Base-by-base conservation (phyloP, 2,797 vertebrate genomes). In the Tauraco hartlaubi region DNA sequence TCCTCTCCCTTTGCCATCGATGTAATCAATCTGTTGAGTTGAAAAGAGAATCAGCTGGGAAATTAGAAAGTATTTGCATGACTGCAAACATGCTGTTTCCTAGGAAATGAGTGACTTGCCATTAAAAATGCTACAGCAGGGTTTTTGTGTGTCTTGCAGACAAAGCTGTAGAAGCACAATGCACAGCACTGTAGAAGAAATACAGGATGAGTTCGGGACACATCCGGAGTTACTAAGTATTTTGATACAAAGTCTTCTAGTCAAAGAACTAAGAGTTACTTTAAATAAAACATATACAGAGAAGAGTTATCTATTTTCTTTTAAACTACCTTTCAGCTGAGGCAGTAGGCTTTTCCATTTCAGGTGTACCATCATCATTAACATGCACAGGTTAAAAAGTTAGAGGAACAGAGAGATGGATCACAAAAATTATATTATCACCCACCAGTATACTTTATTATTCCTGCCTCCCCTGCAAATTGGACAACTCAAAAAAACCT, bases 1-100 rank as follows among this genome's bases (percentile, higher is more conserved):
- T 0, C 99, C 99, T 95, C 99, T 98, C 35, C 99, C 99, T 94
- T 99, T 99, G 80, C 99, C 99, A n/a, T 99, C 99, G 0, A 99
- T 99, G 49, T 99, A 96, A 94, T 98, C 99, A n/a, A 99, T 99
- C 99, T 99, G 78, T 31, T 12, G 67, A 88, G 28, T 63, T 16
- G 39, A 84, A 90, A 55, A 69, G 49, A 78, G 73, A 71, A 28
- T 6, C 69, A 88, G 81, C 49, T 85, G 46, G 13, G 52, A 56
- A 88, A 16, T 69, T 5, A 28, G 10, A 15, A 41, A 31, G 19
- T 43, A 95, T 71, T 33, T 12, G 22, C 44, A 31, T 31, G 37
- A 58, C 9, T 63, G 63, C 67, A 89, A 56, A 87, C 33, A 74
- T 0, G 5, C 43, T 46, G 62, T 63, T 88, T 28, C 37, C 43